Base-by-base conservation (phyloP, 2,888 invertebrate genomes). In the Hemistola chrysoprasaria region DNA sequence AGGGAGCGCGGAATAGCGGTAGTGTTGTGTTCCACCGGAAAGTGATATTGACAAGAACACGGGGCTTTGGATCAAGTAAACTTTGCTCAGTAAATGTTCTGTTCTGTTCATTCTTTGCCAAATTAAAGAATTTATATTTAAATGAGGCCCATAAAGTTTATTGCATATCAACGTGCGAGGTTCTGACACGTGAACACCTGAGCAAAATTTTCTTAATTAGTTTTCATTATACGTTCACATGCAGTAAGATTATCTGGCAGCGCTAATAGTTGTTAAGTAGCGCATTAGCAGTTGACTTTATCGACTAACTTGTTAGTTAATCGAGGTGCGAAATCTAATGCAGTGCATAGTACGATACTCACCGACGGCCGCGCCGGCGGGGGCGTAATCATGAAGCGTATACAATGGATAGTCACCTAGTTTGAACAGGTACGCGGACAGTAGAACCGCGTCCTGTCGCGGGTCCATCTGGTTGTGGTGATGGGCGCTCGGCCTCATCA, bases 341-440 rank as follows among this genome's bases (percentile, higher is more conserved):
- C 48, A 56, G 68, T 61, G 66, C 57, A 71, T 71, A 74, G 75
- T 43, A 71, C 82, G 77, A 75, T 86, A 88, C 87, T 88, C 80
- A 88, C 87, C 84, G 70, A 66, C 64, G 70, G 72, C 69, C 76
- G 82, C 83, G 70, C 65, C 63, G 70, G 53, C 64, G 70, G 73
- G 66, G 75, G 68, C 71, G 75, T 73, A 71, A 76, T 83, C 78
- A 71, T 79, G 81, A 79, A 85, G 83, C 78, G 80, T 75, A 86
- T 86, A 80, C 77, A 85, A 78, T 66, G 78, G 72, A 86, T 85
- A 85, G 68, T 86, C 88, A 89, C 90, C 90, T 89, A 89, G 73
- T 87, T 89, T 90, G 73, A 84, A 80, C 76, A 90, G 85, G 81
- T 90, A 90, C 56, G 88, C 84, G 40, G 88, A 88, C 60, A 90